Percentiles rank a stretch among this genome's conserved stretches.
Evolutionary conservation across 2,797 vertebrate genomes (phyloP).

Genomic region (Darevskia mixta): DNA sequence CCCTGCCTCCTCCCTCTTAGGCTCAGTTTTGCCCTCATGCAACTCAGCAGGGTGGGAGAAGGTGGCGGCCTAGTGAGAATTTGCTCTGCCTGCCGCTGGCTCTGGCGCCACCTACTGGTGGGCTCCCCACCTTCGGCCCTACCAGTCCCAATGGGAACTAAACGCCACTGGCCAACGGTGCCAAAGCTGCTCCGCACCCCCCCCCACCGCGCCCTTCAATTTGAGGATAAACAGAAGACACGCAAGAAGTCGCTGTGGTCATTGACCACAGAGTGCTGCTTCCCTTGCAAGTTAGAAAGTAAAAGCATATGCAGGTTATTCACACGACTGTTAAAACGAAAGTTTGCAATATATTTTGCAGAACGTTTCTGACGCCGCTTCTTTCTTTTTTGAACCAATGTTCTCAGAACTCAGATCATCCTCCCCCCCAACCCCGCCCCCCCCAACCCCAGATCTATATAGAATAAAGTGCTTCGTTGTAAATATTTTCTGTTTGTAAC

Average conservation of each 20-base stretch:
- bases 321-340: slow-evolving; percentile 62
- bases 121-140: no score
- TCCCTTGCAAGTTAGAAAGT: slow-evolving; percentile 63
- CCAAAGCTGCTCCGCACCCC: neutral
- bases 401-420: neutral
- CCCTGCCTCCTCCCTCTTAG: no score
- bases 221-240: no score
- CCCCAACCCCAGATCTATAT: slow-evolving; percentile 73
- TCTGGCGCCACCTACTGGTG: no score
- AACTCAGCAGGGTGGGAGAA: no score
- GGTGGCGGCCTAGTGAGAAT: no score
- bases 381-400: neutral
- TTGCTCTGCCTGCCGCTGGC: no score
- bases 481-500: slow-evolving; percentile 70
- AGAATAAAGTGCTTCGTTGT: slow-evolving; percentile 85
- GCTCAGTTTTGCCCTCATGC: no score
- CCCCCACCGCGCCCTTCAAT: neutral
- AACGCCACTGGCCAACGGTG: neutral
- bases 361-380: slow-evolving; percentile 64
- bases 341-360: slow-evolving; percentile 72
- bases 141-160: no score
- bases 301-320: slow-evolving; percentile 74
- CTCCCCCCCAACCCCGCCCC: neutral
- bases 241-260: neutral
- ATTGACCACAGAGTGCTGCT: slow-evolving; percentile 47